These are phyloP conservation scores for Drosophila athabasca DNA, from an alignment of 1,140 invertebrate species.

Conservation along the genomic window DNA sequence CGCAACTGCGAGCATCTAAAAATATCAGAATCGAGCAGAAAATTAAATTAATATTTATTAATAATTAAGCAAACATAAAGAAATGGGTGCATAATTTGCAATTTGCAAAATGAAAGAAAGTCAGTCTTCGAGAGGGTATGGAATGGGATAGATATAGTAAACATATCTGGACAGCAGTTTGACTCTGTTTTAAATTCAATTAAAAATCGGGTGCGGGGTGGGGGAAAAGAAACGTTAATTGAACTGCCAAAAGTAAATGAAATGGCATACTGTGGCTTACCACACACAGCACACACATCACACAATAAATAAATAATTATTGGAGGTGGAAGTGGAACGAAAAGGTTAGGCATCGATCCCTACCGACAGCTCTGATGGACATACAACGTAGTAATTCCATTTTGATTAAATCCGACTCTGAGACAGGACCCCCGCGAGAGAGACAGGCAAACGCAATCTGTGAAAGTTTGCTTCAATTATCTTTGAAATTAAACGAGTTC, in stretches of 20 bases:
- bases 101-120: not conserved
- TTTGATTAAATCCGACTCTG: too few relatives aligned
- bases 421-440: too few relatives aligned
- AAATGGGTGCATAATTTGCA: constrained; percentile 7
- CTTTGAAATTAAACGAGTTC: too few relatives aligned
- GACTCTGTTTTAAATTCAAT: constrained; percentile 62
- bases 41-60: constrained; percentile 22
- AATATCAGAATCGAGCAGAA: constrained; percentile 23
- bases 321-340: not conserved
- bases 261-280: not conserved
- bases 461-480: too few relatives aligned
- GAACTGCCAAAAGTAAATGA: constrained; percentile 25
- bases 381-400: too few relatives aligned
- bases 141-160: too few relatives aligned
- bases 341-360: too few relatives aligned
- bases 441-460: too few relatives aligned
- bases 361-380: too few relatives aligned
- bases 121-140: too few relatives aligned
- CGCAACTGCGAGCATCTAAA: constrained; percentile 18
- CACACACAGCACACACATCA: not conserved
- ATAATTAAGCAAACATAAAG: constrained; percentile 18
- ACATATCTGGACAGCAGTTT: too few relatives aligned
- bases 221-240: constrained; percentile 20
- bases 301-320: constrained; percentile 18
- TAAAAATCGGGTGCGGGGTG: constrained; percentile 6